These are phyloP conservation scores for Philopotamus ludificatus DNA, from an alignment of 1,140 invertebrate genomes.

Conservation along the genomic window DNA sequence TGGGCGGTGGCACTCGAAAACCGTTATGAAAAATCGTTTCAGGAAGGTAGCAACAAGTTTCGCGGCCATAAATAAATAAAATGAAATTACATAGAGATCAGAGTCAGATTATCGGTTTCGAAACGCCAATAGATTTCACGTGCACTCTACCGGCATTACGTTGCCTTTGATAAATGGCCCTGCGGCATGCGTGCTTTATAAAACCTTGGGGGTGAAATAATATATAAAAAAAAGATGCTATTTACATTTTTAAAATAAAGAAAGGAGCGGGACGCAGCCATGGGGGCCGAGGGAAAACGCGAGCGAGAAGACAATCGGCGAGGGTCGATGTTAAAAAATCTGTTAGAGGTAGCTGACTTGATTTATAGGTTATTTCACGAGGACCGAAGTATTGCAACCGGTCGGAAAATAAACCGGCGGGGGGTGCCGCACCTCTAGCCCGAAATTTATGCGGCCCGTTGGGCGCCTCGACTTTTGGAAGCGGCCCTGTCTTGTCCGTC, in stretches of 20 bases:
- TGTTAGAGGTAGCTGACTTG: constrained; percentile 37
- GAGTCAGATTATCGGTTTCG: constrained; percentile 1
- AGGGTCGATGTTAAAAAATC: constrained; percentile 27
- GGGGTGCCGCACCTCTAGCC: neutral
- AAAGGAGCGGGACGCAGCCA: constrained; percentile 12
- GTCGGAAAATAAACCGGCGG: constrained; percentile 21
- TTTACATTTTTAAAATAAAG: constrained; percentile 38
- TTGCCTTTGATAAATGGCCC: constrained; percentile 27
- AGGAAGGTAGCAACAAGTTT: neutral
- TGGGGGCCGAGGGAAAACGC: no score
- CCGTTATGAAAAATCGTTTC: neutral
- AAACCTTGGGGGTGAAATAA: constrained; percentile 20
- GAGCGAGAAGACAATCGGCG: neutral
- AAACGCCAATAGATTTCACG: neutral
- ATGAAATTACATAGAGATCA: neutral
- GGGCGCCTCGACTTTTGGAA: neutral
- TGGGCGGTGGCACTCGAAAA: no score
- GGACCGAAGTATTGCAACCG: constrained; percentile 28
- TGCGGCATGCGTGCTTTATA: constrained; percentile 26
- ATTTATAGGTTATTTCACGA: constrained; percentile 31
- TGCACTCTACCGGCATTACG: neutral
- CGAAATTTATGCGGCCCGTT: constrained; percentile 21
- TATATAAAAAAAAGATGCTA: no score
- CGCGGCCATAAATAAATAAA: neutral
- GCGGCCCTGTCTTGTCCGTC: no score